These are phyloP conservation scores for Heliconius eleuchia DNA, from an alignment of 1,140 invertebrate species.

Conservation along the genomic window DNA sequence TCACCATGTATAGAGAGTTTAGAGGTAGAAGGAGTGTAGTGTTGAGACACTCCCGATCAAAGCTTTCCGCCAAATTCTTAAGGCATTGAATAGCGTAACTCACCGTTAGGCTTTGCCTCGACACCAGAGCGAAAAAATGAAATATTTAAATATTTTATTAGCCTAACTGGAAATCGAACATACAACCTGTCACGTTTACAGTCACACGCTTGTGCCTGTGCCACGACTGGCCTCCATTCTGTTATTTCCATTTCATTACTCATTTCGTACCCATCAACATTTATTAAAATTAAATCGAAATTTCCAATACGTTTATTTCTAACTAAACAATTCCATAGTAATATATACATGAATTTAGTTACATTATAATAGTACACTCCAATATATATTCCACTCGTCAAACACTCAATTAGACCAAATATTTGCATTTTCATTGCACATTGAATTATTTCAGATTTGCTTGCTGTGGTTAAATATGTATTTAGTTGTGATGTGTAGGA, in stretches of 20 bases:
- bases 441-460: constrained; percentile 1
- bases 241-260: background rate
- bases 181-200: too few species aligned
- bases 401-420: constrained; percentile 11
- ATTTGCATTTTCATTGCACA: constrained; percentile 13
- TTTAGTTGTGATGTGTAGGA: background rate
- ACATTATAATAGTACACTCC: background rate
- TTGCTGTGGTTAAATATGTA: background rate
- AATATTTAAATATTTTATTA: too few species aligned
- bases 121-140: too few species aligned
- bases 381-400: constrained; percentile 8
- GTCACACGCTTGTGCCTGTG: too few species aligned
- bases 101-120: too few species aligned
- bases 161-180: too few species aligned
- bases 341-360: constrained; percentile 5
- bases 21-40: too few species aligned
- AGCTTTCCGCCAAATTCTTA: too few species aligned
- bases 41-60: too few species aligned
- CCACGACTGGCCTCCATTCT: too few species aligned
- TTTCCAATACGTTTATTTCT: background rate
- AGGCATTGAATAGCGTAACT: too few species aligned
- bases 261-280: background rate
- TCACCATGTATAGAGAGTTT: too few species aligned
- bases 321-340: background rate
- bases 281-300: background rate